Conservation (phyloP, 2,113 vertebrate species). For the Hiodon alosoides region DNA sequence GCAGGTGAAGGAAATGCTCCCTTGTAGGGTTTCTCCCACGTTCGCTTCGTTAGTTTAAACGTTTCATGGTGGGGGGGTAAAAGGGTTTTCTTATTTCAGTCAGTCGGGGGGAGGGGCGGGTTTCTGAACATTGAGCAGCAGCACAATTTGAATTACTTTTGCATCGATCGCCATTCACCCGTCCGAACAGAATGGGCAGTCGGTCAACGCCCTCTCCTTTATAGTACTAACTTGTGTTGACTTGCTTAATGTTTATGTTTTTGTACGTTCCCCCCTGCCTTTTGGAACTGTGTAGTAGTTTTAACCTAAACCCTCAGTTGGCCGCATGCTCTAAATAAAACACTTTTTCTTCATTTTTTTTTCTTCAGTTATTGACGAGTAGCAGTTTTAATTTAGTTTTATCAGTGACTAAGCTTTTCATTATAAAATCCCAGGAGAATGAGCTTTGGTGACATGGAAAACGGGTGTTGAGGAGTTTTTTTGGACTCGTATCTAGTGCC, state of each 20-base stretch:
- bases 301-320: slow-evolving; percentile 5
- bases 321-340: slow-evolving; percentile 57
- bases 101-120: no score
- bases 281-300: slow-evolving; percentile 7
- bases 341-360: neutral
- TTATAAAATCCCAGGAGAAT: no score
- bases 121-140: neutral
- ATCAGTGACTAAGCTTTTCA: no score
- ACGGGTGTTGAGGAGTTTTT: slow-evolving; percentile 24
- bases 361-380: neutral
- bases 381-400: no score
- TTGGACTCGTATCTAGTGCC: neutral
- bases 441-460: slow-evolving; percentile 14
- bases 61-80: no score
- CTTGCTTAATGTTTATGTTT: slow-evolving; percentile 11
- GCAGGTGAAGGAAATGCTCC: neutral
- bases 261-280: neutral
- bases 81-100: no score
- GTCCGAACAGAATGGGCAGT: neutral
- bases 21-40: no score
- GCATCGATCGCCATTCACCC: neutral
- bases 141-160: neutral
- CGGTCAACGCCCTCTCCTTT: neutral
- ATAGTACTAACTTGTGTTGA: slow-evolving; percentile 7
- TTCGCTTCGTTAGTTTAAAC: no score